phyloP scores from a whole-genome alignment of 2,113 vertebrate species.

The Heterocephalus glaber region DNA sequence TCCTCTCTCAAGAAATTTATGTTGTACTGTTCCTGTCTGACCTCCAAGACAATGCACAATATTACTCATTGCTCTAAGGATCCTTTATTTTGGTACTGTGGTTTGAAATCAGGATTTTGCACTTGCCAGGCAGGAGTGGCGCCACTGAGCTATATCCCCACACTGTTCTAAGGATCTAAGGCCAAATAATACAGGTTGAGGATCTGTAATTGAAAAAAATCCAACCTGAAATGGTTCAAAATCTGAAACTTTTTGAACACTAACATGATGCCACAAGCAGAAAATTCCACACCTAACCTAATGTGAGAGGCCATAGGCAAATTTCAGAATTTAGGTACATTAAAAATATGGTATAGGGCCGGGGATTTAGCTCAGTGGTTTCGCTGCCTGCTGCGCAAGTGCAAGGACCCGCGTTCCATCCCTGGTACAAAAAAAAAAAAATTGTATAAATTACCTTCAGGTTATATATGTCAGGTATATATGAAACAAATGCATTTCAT shows the following conservation, averaged over 20 bases:
- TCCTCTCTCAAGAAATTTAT: background rate
- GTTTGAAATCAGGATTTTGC: too few relatives aligned
- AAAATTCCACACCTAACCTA: background rate
- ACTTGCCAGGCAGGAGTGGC: too few relatives aligned
- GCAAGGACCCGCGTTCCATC: too few relatives aligned
- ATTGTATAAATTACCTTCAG: background rate
- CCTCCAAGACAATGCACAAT: background rate
- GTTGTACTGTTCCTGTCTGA: background rate
- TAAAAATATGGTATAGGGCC: too few relatives aligned
- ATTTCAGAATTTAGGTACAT: background rate
- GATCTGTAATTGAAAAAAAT: background rate
- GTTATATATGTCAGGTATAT: background rate
- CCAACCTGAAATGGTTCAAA: background rate
- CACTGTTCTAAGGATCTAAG: too few relatives aligned
- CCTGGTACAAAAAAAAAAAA: too few relatives aligned
- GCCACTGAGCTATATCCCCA: too few relatives aligned
- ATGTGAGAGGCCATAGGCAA: background rate
- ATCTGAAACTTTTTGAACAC: background rate
- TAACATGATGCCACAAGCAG: background rate
- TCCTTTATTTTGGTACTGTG: background rate
- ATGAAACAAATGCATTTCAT: background rate
- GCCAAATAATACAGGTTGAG: background rate
- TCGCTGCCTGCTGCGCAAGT: too few relatives aligned
- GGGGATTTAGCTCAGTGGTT: too few relatives aligned
- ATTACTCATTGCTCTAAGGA: background rate